A percentile compares a stretch with the other conserved stretches of the same genome.
phyloP scores from a whole-genome alignment of 2,888 invertebrate genomes.

The Hemithea aestivaria region DNA sequence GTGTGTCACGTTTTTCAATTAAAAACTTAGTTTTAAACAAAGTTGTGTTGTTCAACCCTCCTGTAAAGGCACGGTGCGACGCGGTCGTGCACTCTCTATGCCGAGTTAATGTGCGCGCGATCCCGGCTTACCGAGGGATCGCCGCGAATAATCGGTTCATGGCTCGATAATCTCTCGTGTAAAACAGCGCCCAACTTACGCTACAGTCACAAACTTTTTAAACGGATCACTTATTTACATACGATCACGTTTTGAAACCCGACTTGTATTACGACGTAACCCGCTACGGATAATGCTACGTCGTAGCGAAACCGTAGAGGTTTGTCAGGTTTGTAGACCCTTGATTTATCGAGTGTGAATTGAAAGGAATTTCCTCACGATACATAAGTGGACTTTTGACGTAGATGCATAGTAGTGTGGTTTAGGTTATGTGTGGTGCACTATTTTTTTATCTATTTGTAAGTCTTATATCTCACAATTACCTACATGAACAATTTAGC shows the following conservation, averaged over 20 bases:
- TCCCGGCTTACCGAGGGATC: conserved; percentile 64
- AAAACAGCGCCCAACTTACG: conserved; percentile 57
- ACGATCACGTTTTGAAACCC: conserved; percentile 4
- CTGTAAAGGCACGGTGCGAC: not conserved
- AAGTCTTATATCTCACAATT: no score
- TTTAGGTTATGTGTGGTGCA: no score
- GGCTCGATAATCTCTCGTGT: conserved; percentile 64
- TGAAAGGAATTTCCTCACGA: no score
- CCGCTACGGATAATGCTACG: not conserved
- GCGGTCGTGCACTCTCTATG: conserved; percentile 19
- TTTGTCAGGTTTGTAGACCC: no score
- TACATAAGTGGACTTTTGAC: no score
- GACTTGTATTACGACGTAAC: no score
- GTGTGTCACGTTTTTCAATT: no score
- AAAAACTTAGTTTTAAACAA: no score
- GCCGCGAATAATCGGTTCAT: conserved; percentile 57
- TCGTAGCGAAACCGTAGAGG: conserved; percentile 1
- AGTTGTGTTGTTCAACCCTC: conserved; percentile 23
- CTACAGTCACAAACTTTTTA: conserved; percentile 42
- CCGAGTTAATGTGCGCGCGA: conserved; percentile 42
- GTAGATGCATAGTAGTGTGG: no score
- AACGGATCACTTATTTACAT: conserved; percentile 25
- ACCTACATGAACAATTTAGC: no score
- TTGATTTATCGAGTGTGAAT: no score
- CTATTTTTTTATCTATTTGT: no score